Conservation (phyloP, 1,140 invertebrate genomes). For the Drosophila micromelanica region DNA sequence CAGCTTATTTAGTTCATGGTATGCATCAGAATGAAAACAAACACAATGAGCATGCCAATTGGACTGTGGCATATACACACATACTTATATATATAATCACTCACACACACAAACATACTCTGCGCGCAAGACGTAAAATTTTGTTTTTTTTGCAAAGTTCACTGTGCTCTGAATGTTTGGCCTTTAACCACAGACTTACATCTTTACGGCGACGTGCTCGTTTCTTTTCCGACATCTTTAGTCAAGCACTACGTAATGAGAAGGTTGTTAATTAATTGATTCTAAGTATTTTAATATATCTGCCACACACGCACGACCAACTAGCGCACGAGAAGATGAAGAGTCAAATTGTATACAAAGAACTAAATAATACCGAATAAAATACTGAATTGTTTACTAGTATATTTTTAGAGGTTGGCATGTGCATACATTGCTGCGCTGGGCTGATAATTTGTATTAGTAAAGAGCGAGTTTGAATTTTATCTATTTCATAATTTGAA, state of each 20-base stretch:
- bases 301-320: constrained; percentile 68
- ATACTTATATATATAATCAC: neutral
- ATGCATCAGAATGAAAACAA: constrained; percentile 62
- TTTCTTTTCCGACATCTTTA: constrained; percentile 82
- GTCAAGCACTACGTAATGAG: constrained; percentile 14
- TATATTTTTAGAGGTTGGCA: neutral
- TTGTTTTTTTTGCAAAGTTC: constrained; percentile 11
- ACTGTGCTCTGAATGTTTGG: neutral
- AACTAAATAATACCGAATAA: constrained; percentile 32
- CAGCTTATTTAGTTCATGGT: constrained; percentile 4
- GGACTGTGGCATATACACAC: constrained; percentile 43
- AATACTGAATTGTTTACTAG: constrained; percentile 1
- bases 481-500: no score
- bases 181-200: constrained; percentile 63
- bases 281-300: constrained; percentile 59
- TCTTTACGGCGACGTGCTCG: constrained; percentile 81
- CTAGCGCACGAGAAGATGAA: constrained; percentile 31
- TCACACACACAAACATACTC: constrained; percentile 2
- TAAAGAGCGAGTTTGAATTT: neutral
- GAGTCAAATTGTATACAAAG: constrained; percentile 9
- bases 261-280: constrained; percentile 37
- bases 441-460: neutral
- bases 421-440: neutral
- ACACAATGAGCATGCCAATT: constrained; percentile 55
- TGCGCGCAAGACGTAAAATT: constrained; percentile 14